phyloP scores from a whole-genome alignment of 92 coral and sea anemone species.

The Palythoa grandiflora region DNA sequence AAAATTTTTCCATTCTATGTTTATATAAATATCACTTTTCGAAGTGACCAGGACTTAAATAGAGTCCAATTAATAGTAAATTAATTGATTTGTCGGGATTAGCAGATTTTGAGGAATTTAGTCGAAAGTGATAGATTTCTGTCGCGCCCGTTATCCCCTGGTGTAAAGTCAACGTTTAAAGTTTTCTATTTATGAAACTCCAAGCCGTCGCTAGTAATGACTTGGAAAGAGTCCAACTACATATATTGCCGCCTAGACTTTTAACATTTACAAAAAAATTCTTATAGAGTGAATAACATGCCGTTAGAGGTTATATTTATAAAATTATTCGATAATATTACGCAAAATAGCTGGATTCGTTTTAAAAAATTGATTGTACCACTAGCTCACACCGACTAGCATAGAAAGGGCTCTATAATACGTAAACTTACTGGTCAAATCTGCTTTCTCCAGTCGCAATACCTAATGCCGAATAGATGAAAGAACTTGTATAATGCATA shows the following conservation, averaged over 20 bases:
- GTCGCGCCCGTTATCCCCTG: constrained; percentile 14
- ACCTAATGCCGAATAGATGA: no score
- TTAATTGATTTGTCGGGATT: constrained; percentile 52
- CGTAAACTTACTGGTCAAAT: no score
- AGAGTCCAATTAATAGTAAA: constrained; percentile 40
- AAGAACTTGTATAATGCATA: not conserved
- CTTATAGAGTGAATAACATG: no score
- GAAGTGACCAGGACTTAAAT: not conserved
- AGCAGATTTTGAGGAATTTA: constrained; percentile 33
- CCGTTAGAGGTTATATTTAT: no score
- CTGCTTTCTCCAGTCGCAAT: no score
- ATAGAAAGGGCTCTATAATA: no score
- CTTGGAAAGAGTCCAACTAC: not conserved
- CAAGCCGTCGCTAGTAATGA: not conserved
- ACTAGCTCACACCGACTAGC: no score
- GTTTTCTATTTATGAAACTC: constrained; percentile 16
- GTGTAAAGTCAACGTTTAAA: not conserved
- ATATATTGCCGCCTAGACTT: not conserved
- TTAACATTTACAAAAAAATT: no score
- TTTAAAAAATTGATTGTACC: no score
- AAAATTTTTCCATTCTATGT: not conserved
- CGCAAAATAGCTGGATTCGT: no score
- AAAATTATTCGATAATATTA: no score
- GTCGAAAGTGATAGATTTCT: not conserved
- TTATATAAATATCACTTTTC: not conserved